Conservation (phyloP, 2,113 vertebrate genomes). For the Chaenogobius annularis region DNA sequence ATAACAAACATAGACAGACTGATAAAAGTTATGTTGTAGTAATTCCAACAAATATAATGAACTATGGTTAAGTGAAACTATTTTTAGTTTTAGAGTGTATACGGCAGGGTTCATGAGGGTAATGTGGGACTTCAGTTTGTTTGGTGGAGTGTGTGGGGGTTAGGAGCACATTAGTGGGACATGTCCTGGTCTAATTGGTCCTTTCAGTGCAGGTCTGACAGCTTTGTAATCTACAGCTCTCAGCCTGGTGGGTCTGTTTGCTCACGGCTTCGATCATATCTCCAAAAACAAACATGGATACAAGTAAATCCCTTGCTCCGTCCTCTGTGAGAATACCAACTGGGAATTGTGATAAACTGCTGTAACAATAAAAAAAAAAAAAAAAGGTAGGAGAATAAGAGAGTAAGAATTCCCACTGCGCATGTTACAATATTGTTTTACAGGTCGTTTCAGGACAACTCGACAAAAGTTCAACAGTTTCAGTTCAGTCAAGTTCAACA, state of each 20-base stretch:
- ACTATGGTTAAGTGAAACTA: background rate
- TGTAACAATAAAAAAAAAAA: background rate
- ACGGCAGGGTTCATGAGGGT: slow-evolving; percentile 20
- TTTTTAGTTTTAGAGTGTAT: background rate
- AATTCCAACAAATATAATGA: no score
- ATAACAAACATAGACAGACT: no score
- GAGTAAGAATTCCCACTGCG: background rate
- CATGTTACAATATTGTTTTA: background rate
- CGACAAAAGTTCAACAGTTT: background rate
- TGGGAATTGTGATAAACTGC: background rate
- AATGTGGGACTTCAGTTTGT: slow-evolving; percentile 18
- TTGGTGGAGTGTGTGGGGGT: slow-evolving; percentile 33
- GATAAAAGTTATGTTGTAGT: no score
- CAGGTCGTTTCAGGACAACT: background rate
- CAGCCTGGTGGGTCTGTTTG: slow-evolving; percentile 53
- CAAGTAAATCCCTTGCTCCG: background rate
- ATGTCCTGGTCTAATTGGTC: slow-evolving; percentile 59
- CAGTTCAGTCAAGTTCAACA: background rate
- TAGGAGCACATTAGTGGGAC: slow-evolving; percentile 62
- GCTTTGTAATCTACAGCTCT: slow-evolving; percentile 66
- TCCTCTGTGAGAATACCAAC: background rate
- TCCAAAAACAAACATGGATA: slow-evolving; percentile 1
- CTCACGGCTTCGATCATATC: slow-evolving; percentile 11
- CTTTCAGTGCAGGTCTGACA: slow-evolving; percentile 60
- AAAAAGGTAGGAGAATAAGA: background rate